Evolutionary conservation across 2,888 invertebrate species (phyloP).

Genomic region (Spodoptera picta): DNA sequence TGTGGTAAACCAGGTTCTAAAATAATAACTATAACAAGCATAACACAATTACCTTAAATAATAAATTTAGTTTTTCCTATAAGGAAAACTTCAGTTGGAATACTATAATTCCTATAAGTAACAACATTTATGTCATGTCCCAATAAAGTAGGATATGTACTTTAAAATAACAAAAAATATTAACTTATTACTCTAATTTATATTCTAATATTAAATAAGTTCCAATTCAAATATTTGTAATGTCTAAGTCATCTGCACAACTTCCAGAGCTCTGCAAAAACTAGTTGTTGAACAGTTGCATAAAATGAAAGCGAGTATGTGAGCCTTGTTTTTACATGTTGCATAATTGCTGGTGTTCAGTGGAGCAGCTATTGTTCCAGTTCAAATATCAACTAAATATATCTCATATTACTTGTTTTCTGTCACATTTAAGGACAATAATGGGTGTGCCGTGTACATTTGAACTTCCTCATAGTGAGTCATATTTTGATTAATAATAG

Average conservation of each 20-base stretch:
- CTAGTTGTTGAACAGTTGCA: conserved; percentile 30
- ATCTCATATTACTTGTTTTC: conserved; percentile 30
- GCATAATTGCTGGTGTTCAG: conserved; percentile 43
- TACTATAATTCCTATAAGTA: too few relatives aligned
- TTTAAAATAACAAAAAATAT: too few relatives aligned
- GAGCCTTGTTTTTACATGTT: conserved; percentile 48
- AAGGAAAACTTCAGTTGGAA: too few relatives aligned
- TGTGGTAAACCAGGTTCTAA: too few relatives aligned
- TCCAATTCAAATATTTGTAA: conserved; percentile 8
- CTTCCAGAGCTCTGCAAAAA: conserved; percentile 34
- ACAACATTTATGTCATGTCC: too few relatives aligned
- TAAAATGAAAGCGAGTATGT: conserved; percentile 53
- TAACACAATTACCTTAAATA: too few relatives aligned
- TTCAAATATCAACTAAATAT: conserved; percentile 22
- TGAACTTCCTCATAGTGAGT: conserved; percentile 28
- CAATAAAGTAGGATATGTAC: too few relatives aligned
- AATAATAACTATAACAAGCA: too few relatives aligned
- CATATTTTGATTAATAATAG: conserved; percentile 12
- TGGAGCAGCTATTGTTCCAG: conserved; percentile 38
- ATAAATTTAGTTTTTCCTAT: too few relatives aligned
- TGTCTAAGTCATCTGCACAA: conserved; percentile 9
- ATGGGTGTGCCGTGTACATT: neutral
- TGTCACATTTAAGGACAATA: conserved; percentile 34
- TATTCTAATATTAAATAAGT: too few relatives aligned
- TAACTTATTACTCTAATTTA: too few relatives aligned